Conservation (phyloP, 2,797 vertebrate genomes). For the Anomalospiza imberbis region DNA sequence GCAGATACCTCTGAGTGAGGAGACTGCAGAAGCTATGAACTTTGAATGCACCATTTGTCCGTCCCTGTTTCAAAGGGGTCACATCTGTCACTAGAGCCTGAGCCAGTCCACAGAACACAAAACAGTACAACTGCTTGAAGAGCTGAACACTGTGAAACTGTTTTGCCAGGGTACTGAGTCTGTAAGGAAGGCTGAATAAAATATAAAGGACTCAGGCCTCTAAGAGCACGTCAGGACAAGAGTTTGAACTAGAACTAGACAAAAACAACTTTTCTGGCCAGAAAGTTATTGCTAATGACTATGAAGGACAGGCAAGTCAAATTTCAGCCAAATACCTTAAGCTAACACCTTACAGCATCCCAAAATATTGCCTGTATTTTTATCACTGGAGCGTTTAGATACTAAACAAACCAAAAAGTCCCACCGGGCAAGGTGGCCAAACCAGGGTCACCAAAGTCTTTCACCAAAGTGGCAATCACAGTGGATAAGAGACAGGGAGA, state of each 20-base stretch:
- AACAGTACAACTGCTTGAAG: constrained; percentile 58
- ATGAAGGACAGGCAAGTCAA: neutral
- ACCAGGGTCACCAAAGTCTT: neutral
- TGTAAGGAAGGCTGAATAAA: constrained; percentile 54
- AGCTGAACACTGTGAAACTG: constrained; percentile 69
- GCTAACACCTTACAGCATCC: neutral
- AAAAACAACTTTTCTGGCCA: constrained; percentile 29
- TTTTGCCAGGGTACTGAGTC: constrained; percentile 56
- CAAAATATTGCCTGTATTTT: neutral
- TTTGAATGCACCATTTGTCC: constrained; percentile 57
- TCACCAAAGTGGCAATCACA: neutral
- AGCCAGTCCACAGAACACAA: constrained; percentile 52
- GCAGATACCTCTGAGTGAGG: constrained; percentile 31
- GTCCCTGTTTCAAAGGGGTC: constrained; percentile 1
- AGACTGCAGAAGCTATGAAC: constrained; percentile 53
- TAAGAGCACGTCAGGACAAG: constrained; percentile 53
- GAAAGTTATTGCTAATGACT: neutral
- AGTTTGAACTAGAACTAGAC: constrained; percentile 20
- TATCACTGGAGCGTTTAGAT: neutral
- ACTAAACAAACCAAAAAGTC: neutral
- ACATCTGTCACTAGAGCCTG: constrained; percentile 47
- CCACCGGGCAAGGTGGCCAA: neutral
- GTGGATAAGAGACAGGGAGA: neutral
- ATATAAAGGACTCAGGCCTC: constrained; percentile 35
- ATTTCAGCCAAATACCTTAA: neutral